These are phyloP conservation scores for Epicampocera succincta DNA, from an alignment of 2,888 invertebrate species.

Conservation along the genomic window DNA sequence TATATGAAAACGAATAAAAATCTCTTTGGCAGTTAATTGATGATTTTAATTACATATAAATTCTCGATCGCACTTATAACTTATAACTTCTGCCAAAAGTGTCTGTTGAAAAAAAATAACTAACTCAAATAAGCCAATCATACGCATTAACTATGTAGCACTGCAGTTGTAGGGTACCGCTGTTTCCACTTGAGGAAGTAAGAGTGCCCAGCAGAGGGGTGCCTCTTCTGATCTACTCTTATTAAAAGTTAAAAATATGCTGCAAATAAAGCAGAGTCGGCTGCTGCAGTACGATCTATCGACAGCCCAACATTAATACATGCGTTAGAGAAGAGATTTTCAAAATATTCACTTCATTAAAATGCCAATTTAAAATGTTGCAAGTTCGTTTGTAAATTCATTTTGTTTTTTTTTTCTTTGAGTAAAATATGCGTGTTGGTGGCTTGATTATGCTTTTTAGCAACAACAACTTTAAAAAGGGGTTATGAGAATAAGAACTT, in stretches of 20 bases:
- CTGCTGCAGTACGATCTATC: constrained; percentile 26
- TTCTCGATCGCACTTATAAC: too few relatives aligned
- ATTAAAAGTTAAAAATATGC: constrained; percentile 56
- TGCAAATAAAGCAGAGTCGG: constrained; percentile 1
- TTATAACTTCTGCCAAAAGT: too few relatives aligned
- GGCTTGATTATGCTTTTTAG: constrained; percentile 38
- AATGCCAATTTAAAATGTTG: constrained; percentile 63
- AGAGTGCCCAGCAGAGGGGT: constrained; percentile 35
- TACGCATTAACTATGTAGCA: background rate
- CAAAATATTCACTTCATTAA: constrained; percentile 58
- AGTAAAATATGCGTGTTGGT: constrained; percentile 3
- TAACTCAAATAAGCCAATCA: too few relatives aligned
- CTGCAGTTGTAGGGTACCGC: background rate
- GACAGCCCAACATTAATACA: constrained; percentile 10
- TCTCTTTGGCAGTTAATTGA: too few relatives aligned
- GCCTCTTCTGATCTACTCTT: constrained; percentile 10
- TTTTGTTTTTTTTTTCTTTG: constrained; percentile 39
- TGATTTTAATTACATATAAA: too few relatives aligned
- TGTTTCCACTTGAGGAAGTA: constrained; percentile 49
- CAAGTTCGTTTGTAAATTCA: constrained; percentile 51
- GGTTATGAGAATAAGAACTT: constrained; percentile 66
- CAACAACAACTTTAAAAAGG: constrained; percentile 42
- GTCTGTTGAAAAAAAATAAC: too few relatives aligned
- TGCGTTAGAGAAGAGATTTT: constrained; percentile 38
- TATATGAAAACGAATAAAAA: too few relatives aligned